These are phyloP conservation scores for Labrus mixtus DNA, from an alignment of 2,113 vertebrate species.

Conservation along the genomic window DNA sequence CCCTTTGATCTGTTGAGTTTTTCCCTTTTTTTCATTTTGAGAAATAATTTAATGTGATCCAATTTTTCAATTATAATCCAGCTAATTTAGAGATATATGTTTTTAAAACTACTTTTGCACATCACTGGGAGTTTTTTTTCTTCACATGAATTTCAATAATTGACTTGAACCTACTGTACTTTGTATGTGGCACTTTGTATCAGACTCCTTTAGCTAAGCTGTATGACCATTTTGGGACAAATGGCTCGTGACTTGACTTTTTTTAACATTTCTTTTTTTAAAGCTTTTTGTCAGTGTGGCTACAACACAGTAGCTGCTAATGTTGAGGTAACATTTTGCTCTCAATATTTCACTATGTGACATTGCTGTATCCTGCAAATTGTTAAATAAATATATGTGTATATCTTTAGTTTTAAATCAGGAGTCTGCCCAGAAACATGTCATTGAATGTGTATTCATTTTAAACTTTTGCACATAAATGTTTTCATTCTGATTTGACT, in stretches of 20 bases:
- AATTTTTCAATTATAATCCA: conserved; percentile 19
- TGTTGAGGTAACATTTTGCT: not conserved
- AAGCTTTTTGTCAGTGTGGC: conserved; percentile 9
- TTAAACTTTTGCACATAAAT: conserved; percentile 51
- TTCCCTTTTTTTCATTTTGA: conserved; percentile 19
- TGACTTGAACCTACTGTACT: conserved; percentile 60
- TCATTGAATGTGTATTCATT: conserved; percentile 53
- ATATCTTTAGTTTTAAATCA: not conserved
- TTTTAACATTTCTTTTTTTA: not conserved
- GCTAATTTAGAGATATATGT: not conserved
- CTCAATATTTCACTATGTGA: conserved; percentile 12
- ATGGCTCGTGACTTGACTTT: not conserved
- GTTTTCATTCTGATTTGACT: conserved; percentile 40
- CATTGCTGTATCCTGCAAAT: conserved; percentile 22
- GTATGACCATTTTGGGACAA: conserved; percentile 29
- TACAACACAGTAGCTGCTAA: conserved; percentile 18
- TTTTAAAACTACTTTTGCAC: conserved; percentile 57
- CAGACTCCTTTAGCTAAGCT: conserved; percentile 31
- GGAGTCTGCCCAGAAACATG: not conserved
- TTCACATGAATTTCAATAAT: conserved; percentile 4
- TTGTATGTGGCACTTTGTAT: conserved; percentile 66
- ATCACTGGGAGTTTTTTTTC: conserved; percentile 25
- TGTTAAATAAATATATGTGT: conserved; percentile 1
- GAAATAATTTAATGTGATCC: conserved; percentile 7
- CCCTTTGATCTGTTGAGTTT: conserved; percentile 49